These are phyloP conservation scores for Eurystomus glaucurus DNA, from an alignment of 2,797 vertebrate species.

Conservation along the genomic window DNA sequence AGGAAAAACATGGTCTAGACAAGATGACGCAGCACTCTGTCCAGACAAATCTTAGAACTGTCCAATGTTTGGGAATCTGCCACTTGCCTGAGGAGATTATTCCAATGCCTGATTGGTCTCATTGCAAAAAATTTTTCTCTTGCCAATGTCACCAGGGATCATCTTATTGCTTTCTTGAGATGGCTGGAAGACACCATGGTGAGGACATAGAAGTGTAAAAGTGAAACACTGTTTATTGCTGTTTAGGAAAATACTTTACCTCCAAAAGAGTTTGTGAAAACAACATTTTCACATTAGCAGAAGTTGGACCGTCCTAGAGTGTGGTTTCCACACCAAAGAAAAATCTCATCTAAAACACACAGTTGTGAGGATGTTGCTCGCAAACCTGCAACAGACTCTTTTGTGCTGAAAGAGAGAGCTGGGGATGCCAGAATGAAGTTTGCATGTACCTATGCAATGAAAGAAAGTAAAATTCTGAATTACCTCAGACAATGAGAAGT, in stretches of 20 bases:
- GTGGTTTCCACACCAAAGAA: background rate
- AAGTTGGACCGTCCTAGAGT: rapidly evolving
- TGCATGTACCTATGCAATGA: rapidly evolving
- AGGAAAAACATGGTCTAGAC: background rate
- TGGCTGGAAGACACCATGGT: rapidly evolving
- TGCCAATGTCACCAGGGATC: background rate
- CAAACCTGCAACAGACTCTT: background rate
- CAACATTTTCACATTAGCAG: rapidly evolving
- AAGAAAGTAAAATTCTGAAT: background rate
- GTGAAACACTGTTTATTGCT: background rate
- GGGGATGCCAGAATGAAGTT: background rate
- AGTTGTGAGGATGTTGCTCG: background rate
- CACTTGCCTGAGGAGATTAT: too few relatives aligned
- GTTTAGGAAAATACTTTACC: background rate
- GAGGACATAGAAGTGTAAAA: background rate
- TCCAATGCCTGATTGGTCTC: background rate
- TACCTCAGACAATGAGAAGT: background rate
- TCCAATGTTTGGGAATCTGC: background rate
- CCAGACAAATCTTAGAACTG: background rate
- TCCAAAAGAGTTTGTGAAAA: background rate
- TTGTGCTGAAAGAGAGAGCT: rapidly evolving
- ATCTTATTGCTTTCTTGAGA: background rate
- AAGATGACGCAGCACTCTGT: background rate
- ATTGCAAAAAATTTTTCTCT: background rate
- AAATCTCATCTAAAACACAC: background rate